These are phyloP conservation scores for Lagopus leucura DNA, from an alignment of 2,113 vertebrate species.

Conservation along the genomic window DNA sequence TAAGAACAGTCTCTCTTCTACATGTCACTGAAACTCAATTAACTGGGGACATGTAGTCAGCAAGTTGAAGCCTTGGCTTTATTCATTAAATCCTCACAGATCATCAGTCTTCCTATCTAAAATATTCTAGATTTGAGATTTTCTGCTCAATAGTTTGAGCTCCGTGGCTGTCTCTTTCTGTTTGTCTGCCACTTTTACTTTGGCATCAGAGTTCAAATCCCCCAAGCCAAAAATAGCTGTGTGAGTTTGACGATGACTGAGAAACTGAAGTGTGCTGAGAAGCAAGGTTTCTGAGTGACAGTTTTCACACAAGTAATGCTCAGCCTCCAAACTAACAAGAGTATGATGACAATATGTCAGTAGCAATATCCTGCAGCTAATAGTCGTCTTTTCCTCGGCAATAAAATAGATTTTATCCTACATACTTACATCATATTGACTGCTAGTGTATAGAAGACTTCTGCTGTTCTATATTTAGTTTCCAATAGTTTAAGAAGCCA, in stretches of 20 bases:
- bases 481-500: conserved; percentile 3
- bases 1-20: not conserved
- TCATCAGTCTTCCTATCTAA: not conserved
- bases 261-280: not conserved
- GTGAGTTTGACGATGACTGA: not conserved
- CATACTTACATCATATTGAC: not conserved
- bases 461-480: not conserved
- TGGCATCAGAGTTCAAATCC: not conserved
- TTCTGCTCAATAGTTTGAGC: not conserved
- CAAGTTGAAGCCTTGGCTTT: not conserved
- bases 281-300: not conserved
- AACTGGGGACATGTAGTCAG: not conserved
- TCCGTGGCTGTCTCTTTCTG: not conserved
- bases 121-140: not conserved
- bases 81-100: not conserved
- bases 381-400: conserved; percentile 21
- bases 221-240: not conserved
- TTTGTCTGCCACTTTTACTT: not conserved
- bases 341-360: not conserved
- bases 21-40: not conserved
- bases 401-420: conserved; percentile 18
- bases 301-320: conserved; percentile 24
- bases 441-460: conserved; percentile 22
- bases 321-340: not conserved
- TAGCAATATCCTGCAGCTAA: conserved; percentile 29